Evolutionary conservation across 2,888 invertebrate genomes (phyloP), one percentile per base, ranked within the genome.

Genomic region (Pandemis cinnamomeana): DNA sequence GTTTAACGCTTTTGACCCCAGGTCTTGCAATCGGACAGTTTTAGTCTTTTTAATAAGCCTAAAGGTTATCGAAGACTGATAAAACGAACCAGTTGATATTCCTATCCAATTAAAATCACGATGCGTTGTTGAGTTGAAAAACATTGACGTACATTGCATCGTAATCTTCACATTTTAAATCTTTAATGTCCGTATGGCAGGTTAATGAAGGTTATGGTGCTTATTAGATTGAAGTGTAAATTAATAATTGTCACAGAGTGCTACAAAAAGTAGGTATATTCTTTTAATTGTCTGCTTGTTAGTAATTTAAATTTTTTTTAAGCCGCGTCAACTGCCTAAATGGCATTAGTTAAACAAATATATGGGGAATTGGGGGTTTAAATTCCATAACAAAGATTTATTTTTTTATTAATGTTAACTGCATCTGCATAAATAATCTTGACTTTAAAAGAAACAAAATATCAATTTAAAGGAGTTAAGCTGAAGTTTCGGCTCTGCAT

Each of bases 161-260:
- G 6, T 41, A 4, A 36, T 36, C 27, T 36, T 36, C 27, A 36
- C 27, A 36, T 36, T 36, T 36, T 36, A 4, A 36, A 36, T 36
- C 1, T 0, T 36, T 36, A 36, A 2, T 7, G 13, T 61, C 13
- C 13, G 51, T 51, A 6, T 51, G n/a, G 5, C n/a, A 51, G 51
- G 51, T 51, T 51, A 51, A 51, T 51, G 51, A 51, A 51, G 51
- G 51, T 51, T 51, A 51, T n/a, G 51, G n/a, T 51, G 51, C 51
- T 13, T 51, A 51, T 51, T n/a, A 6, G 51, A 15, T 51, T n/a
- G 1, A 13, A 51, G 51, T 6, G 11, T 10, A 13, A 10, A 51
- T 51, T 10, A 51, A 3, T 51, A 48, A 42, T 42, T 42, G 7
- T 48, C 48, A 2, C 48, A 4, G 48, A 48, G 48, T 48, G 10